Evolutionary conservation across 2,888 invertebrate species (phyloP).

Genomic region (Yponomeuta evonymella): DNA sequence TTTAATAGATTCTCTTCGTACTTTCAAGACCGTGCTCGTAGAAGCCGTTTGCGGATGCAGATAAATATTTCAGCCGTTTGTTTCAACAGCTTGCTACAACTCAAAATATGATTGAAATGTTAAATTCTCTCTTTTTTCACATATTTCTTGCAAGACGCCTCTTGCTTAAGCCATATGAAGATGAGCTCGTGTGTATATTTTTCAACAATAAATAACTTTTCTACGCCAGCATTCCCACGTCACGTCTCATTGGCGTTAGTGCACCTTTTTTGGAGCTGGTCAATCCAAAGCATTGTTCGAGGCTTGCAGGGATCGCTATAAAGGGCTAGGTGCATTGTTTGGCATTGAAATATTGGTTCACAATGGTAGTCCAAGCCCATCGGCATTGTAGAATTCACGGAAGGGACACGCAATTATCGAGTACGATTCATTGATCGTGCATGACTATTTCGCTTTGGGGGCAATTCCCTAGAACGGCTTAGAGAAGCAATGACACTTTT

Average conservation of each 20-base stretch:
- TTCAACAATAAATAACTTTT: neutral
- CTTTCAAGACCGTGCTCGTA: too few species aligned
- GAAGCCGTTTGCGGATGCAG: too few species aligned
- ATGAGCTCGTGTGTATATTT: neutral
- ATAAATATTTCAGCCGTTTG: too few species aligned
- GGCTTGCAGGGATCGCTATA: slow-evolving; percentile 44
- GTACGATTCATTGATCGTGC: slow-evolving; percentile 7
- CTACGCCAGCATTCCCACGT: neutral
- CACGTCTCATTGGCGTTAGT: slow-evolving; percentile 27
- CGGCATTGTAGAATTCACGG: slow-evolving; percentile 6
- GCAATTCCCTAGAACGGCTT: neutral
- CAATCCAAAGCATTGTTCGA: slow-evolving; percentile 41
- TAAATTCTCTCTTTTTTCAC: too few species aligned
- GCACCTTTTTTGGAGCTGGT: slow-evolving; percentile 23
- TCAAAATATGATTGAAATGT: too few species aligned
- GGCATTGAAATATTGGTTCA: slow-evolving; percentile 40
- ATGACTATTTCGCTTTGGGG: neutral
- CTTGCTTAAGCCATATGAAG: too few species aligned
- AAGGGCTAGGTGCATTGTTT: slow-evolving; percentile 44
- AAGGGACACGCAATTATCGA: slow-evolving; percentile 10
- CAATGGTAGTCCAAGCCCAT: slow-evolving; percentile 42
- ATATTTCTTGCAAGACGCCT: too few species aligned
- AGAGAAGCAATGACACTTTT: neutral
- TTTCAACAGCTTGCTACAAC: too few species aligned
- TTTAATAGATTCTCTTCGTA: neutral